Evolutionary conservation across 2,797 vertebrate genomes (phyloP), one percentile per base, ranked within the genome.

Genomic region (Australoheros facetus): DNA sequence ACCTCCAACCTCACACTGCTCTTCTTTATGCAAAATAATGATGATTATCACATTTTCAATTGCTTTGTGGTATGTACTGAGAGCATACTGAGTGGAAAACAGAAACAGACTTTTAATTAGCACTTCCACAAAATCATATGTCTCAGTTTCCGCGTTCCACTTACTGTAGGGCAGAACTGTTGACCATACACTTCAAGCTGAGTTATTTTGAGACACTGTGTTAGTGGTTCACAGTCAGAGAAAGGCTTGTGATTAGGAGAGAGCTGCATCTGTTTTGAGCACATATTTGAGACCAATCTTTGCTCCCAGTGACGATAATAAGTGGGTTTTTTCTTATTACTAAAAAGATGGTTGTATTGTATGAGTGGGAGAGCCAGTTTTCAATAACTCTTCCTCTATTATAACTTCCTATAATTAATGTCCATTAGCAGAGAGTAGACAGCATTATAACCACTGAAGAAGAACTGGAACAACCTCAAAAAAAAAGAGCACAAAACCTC

Each of bases 51-150:
- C 56, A 69, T 82, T 87, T 86, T 87, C 72, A 83, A 19, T 79
- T 11, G 59, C 37, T 71, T 71, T 64, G 21, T 75, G 53, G 74
- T 48, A 74, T 53, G 58, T 58, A 71, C 48, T 2, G 30, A 64
- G 64, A 70, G 55, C n/a, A 37, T 23, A 69, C 28, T 71, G 3
- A 9, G 73, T 32, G 58, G n/a, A 58, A 82, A 80, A 79, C 28
- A 78, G 69, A 78, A 55, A 80, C 77, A 56, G 48, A 39, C 23
- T 82, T 88, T 87, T 90, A 91, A 93, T 92, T 87, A 93, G 71
- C 73, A 74, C 37, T 54, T 81, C 37, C 78, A 64, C 70, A 60
- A 72, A 84, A 71, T 32, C 45, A 30, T 42, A n/a, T 48, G 59
- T 78, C 64, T 79, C 60, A 13, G 11, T 82, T 80, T 85, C 71